Conservation (phyloP, 2,797 vertebrate species). For the Clarias fuscus region DNA sequence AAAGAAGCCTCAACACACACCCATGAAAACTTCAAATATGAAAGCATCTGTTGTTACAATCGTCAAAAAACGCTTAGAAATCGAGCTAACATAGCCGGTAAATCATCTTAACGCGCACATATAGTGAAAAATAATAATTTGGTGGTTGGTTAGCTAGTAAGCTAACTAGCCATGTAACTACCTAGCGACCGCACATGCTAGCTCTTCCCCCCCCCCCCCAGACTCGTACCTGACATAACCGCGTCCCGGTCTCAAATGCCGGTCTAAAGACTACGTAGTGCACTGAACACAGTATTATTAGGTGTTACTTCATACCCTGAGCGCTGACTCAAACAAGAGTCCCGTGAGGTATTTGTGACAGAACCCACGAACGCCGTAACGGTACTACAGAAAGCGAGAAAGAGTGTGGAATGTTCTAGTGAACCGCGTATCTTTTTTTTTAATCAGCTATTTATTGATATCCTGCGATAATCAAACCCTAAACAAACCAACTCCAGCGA, state of each 20-base stretch:
- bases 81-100: background rate
- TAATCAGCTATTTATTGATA: background rate
- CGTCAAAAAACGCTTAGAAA: background rate
- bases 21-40: background rate
- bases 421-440: background rate
- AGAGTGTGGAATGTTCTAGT: constrained; percentile 4
- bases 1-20: background rate
- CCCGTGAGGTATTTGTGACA: background rate
- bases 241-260: background rate
- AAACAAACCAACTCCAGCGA: too few relatives aligned
- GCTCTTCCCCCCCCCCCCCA: background rate
- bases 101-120: background rate
- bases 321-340: background rate
- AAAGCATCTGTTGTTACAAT: background rate
- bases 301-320: background rate
- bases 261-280: background rate
- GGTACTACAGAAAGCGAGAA: background rate
- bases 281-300: background rate
- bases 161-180: background rate
- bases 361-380: background rate
- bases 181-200: constrained; percentile 9
- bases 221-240: constrained; percentile 11
- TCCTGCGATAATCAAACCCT: background rate
- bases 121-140: background rate
- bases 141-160: background rate